These are phyloP conservation scores for Psix sp. DNA, from an alignment of 1,140 invertebrate genomes.

Conservation along the genomic window DNA sequence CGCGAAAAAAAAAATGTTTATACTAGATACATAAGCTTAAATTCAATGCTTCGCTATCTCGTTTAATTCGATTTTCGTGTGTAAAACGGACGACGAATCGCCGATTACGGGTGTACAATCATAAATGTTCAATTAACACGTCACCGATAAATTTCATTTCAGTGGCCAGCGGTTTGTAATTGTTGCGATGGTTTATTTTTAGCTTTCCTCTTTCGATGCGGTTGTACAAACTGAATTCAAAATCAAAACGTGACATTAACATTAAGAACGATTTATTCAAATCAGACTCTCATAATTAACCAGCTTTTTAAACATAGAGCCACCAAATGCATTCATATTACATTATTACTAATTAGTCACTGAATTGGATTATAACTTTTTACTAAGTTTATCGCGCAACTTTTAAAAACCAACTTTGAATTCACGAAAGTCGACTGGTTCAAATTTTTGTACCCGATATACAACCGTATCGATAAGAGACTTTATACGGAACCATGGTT, in stretches of 20 bases:
- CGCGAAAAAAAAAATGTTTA: background rate
- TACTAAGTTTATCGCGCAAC: too few species aligned
- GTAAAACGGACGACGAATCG: conserved; percentile 5
- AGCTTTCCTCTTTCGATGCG: conserved; percentile 29
- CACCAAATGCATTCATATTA: too few species aligned
- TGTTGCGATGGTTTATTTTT: conserved; percentile 30
- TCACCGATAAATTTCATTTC: conserved; percentile 21
- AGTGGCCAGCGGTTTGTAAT: conserved; percentile 37
- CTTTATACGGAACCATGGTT: conserved; percentile 36
- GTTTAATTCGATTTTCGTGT: background rate
- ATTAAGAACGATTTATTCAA: too few species aligned
- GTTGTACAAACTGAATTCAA: conserved; percentile 13
- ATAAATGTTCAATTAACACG: conserved; percentile 23
- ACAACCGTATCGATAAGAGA: conserved; percentile 37
- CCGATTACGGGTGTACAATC: conserved; percentile 15
- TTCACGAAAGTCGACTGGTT: too few species aligned
- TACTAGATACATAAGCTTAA: too few species aligned
- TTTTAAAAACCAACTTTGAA: too few species aligned
- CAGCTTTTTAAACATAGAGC: too few species aligned
- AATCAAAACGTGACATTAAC: background rate
- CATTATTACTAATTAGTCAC: too few species aligned
- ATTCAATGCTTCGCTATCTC: conserved; percentile 9
- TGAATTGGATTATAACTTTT: too few species aligned
- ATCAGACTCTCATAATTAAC: too few species aligned
- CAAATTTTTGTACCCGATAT: too few species aligned